Base-by-base conservation (phyloP, 2,888 invertebrate genomes). In the Athetis lepigone region DNA sequence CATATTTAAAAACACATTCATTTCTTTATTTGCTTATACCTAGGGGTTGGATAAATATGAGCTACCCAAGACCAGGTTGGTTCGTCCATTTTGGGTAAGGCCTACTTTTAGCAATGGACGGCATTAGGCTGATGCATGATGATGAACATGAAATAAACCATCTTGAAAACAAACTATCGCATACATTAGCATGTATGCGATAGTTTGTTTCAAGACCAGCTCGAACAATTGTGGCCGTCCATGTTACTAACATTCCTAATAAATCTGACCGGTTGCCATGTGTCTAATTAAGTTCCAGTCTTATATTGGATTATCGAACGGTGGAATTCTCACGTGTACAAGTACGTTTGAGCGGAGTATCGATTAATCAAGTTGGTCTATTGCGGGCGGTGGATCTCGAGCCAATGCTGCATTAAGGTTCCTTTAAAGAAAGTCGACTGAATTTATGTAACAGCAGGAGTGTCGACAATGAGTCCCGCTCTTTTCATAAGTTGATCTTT, bases 151-250 rank as follows among this genome's bases (percentile, higher is more conserved):
- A n/a, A n/a, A n/a, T n/a, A n/a, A n/a, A n/a, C n/a, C n/a, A n/a
- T n/a, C n/a, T n/a, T n/a, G n/a, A n/a, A n/a, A n/a, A n/a, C n/a
- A n/a, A n/a, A n/a, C n/a, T n/a, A n/a, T n/a, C n/a, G n/a, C n/a
- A n/a, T n/a, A n/a, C n/a, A n/a, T n/a, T n/a, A n/a, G n/a, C n/a
- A n/a, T n/a, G n/a, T n/a, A n/a, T n/a, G n/a, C n/a, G n/a, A n/a
- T n/a, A n/a, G n/a, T n/a, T n/a, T n/a, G n/a, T n/a, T n/a, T n/a
- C n/a, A n/a, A n/a, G n/a, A n/a, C 54, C 55, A 42, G 68, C 59
- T 66, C 71, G 54, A 81, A 77, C 80, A 77, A 82, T 79, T 79
- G 71, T 49, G 37, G 37, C 16, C 13, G 18, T 33, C 33, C 39
- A n/a, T 33, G 23, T 49, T 40, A 19, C 19, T 25, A 55, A 29